Evolutionary conservation across 2,113 vertebrate genomes (phyloP).

Genomic region (Toxotes chatareus): DNA sequence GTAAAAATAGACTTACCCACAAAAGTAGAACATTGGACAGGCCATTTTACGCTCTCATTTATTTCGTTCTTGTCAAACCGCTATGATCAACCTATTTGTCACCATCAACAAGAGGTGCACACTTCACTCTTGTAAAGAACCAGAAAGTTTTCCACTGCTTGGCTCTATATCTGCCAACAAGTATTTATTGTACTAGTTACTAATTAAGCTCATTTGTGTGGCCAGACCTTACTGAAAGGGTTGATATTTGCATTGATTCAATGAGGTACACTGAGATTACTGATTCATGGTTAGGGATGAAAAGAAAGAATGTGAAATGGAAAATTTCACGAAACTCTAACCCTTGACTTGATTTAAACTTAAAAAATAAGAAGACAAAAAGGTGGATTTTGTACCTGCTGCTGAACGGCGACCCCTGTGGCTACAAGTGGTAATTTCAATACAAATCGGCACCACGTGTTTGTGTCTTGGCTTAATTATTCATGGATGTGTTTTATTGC

Average conservation of each 20-base stretch:
- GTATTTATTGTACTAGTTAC: constrained; percentile 78
- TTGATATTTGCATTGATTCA: constrained; percentile 50
- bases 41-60: neutral
- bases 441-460: neutral
- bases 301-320: constrained; percentile 47
- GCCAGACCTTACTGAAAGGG: constrained; percentile 18
- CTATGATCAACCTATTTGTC: constrained; percentile 6
- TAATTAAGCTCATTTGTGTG: constrained; percentile 70
- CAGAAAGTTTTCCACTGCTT: constrained; percentile 20
- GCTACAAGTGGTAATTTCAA: neutral
- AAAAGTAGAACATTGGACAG: neutral
- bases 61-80: constrained; percentile 8
- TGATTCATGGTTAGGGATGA: constrained; percentile 51
- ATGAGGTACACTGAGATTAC: constrained; percentile 29
- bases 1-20: neutral
- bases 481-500: neutral
- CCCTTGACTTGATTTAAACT: neutral
- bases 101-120: constrained; percentile 19
- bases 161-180: constrained; percentile 16
- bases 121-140: neutral
- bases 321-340: constrained; percentile 35
- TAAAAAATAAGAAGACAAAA: neutral
- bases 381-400: neutral
- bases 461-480: neutral
- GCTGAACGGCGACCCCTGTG: neutral